Conservation (phyloP, 2,797 vertebrate species). For the Gallinago stenura region DNA sequence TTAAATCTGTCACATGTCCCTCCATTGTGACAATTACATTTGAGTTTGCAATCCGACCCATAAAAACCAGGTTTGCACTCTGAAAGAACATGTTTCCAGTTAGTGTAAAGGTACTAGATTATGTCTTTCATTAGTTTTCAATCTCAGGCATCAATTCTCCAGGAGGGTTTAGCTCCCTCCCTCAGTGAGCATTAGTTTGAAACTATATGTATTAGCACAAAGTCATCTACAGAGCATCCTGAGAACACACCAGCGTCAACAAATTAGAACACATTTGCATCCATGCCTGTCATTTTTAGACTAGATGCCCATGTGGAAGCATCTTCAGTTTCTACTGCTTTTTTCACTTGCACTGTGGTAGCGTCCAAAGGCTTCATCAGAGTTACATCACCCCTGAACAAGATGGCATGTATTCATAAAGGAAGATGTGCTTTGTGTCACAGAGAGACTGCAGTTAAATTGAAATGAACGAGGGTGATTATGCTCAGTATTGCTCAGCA, state of each 20-base stretch:
- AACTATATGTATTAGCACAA: background rate
- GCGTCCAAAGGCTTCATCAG: background rate
- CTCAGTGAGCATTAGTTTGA: background rate
- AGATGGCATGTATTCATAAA: background rate
- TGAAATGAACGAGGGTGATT: background rate
- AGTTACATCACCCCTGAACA: background rate
- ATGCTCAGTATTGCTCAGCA: background rate
- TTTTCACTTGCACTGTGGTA: background rate
- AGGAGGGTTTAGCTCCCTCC: background rate
- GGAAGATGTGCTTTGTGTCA: background rate
- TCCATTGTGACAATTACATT: constrained; percentile 80
- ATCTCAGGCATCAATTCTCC: background rate
- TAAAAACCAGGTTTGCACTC: constrained; percentile 84
- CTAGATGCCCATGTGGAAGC: background rate
- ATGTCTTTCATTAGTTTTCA: background rate
- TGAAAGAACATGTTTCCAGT: constrained; percentile 63
- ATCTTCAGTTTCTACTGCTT: background rate
- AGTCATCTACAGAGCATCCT: background rate
- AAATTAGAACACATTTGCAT: background rate
- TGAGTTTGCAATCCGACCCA: constrained; percentile 85
- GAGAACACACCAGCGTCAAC: background rate
- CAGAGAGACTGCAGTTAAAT: background rate
- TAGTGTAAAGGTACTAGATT: background rate
- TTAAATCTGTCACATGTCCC: constrained; percentile 85
- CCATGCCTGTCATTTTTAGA: background rate